phyloP scores from a whole-genome alignment of 1,140 invertebrate species.

The Drosophila bipectinata region DNA sequence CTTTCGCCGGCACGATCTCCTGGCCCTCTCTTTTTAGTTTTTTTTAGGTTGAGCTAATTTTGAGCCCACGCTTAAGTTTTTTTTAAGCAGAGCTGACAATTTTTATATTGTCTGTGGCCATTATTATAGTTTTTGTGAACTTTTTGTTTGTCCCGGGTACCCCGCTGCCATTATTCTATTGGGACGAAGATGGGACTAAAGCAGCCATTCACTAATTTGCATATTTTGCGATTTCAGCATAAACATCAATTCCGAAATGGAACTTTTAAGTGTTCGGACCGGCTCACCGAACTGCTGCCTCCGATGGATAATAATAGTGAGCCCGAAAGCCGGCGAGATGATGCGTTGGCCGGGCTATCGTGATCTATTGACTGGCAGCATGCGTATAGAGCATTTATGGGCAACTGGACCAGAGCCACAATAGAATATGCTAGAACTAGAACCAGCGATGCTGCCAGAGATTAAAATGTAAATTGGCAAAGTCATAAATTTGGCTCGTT shows the following conservation, averaged over 20 bases:
- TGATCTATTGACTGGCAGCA: conserved; percentile 70
- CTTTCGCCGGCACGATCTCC: conserved; percentile 30
- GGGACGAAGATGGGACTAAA: conserved; percentile 35
- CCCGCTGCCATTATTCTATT: conserved; percentile 48
- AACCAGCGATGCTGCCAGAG: conserved; percentile 30
- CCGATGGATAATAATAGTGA: conserved; percentile 46
- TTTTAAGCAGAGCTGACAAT: conserved; percentile 47
- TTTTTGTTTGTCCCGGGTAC: conserved; percentile 17
- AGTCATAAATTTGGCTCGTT: conserved; percentile 61
- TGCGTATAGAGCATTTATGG: conserved; percentile 55
- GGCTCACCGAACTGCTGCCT: conserved; percentile 58
- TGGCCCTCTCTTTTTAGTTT: conserved; percentile 31
- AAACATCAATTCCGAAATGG: conserved; percentile 76
- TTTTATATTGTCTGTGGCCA: conserved; percentile 48
- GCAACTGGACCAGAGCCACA: conserved; percentile 41
- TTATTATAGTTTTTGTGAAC: conserved; percentile 37
- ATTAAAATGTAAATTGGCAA: conserved; percentile 66
- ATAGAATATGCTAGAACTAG: conserved; percentile 29
- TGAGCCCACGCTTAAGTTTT: conserved; percentile 37
- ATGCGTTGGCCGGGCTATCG: conserved; percentile 50
- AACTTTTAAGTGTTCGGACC: conserved; percentile 79
- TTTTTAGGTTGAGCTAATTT: conserved; percentile 62
- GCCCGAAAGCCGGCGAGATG: conserved; percentile 8
- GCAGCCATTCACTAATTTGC: conserved; percentile 80
- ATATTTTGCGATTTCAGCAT: conserved; percentile 75